Evolutionary conservation across 2,888 invertebrate genomes (phyloP).

Genomic region (Cataglyphis altisquamis): DNA sequence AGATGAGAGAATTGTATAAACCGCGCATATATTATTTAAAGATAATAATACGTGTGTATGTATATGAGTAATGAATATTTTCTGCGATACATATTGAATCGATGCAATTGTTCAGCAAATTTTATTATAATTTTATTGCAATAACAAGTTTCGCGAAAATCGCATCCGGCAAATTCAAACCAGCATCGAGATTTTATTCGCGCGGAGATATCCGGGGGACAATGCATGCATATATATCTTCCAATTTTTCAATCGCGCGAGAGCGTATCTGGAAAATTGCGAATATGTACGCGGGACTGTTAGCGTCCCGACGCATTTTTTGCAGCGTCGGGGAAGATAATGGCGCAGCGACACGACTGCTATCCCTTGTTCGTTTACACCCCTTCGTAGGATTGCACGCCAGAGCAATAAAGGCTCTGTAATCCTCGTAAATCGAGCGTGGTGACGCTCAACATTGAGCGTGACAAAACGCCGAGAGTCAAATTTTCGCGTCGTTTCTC

Average conservation of each 20-base stretch:
- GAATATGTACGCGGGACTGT: constrained; percentile 22
- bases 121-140: constrained; percentile 11
- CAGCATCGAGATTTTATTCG: constrained; percentile 20
- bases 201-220: neutral
- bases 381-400: neutral
- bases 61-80: constrained; percentile 2
- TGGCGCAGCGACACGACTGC: constrained; percentile 37
- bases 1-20: neutral
- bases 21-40: neutral
- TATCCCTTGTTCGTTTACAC: constrained; percentile 57
- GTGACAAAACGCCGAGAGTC: constrained; percentile 63
- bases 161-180: constrained; percentile 14
- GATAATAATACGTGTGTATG: neutral
- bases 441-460: constrained; percentile 61
- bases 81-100: neutral
- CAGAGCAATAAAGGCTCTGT: constrained; percentile 69
- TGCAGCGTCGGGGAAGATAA: neutral
- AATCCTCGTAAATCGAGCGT: constrained; percentile 77
- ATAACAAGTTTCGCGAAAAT: constrained; percentile 9
- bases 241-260: constrained; percentile 13
- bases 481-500: constrained; percentile 56
- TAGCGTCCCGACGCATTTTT: constrained; percentile 25
- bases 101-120: neutral
- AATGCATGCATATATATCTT: neutral
- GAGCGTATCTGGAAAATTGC: constrained; percentile 12